phyloP scores from a whole-genome alignment of 2,888 invertebrate species.

The Zygothrica quintamaculata region DNA sequence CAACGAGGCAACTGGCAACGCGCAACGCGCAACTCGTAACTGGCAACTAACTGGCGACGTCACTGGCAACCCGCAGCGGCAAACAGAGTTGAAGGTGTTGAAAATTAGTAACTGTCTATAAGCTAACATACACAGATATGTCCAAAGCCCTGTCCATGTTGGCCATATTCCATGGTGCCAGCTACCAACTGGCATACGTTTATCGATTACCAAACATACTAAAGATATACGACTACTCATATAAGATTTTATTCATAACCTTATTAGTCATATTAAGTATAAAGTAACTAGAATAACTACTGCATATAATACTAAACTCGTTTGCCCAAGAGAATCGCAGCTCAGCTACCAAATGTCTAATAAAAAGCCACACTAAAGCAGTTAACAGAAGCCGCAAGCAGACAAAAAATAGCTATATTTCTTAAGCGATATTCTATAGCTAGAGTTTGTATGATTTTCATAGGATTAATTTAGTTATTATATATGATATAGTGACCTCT shows the following conservation, averaged over 20 bases:
- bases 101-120: conserved; percentile 72
- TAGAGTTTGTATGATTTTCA: too few species aligned
- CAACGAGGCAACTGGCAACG: conserved; percentile 33
- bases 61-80: conserved; percentile 61
- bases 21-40: conserved; percentile 19
- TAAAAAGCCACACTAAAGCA: too few species aligned
- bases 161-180: conserved; percentile 43
- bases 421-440: too few species aligned
- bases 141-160: conserved; percentile 4
- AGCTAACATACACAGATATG: conserved; percentile 26
- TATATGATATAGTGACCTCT: too few species aligned
- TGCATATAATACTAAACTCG: too few species aligned
- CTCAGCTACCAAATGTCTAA: too few species aligned
- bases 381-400: too few species aligned
- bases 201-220: conserved; percentile 35
- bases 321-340: too few species aligned
- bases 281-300: too few species aligned
- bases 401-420: too few species aligned
- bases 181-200: conserved; percentile 32
- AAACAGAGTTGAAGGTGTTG: conserved; percentile 67
- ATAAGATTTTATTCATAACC: not conserved
- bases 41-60: conserved; percentile 58
- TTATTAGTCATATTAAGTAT: not conserved
- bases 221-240: conserved; percentile 9
- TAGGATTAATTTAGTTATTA: too few species aligned